Conservation (phyloP, 2,113 vertebrate species). For the Vicugna pacos region DNA sequence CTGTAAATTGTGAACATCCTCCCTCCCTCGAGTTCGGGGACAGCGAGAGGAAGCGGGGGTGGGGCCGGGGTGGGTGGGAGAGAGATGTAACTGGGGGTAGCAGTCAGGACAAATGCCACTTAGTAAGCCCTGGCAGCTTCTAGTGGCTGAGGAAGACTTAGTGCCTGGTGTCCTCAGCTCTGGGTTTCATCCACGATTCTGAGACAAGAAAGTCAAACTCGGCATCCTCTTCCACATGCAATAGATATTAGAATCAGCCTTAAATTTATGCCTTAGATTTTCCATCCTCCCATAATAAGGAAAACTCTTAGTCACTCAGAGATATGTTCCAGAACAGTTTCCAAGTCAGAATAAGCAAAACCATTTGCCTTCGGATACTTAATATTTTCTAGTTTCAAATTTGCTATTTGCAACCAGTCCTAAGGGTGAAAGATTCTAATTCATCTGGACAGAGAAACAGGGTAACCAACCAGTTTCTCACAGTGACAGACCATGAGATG, state of each 20-base stretch:
- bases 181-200: slow-evolving; percentile 38
- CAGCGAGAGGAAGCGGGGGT: not conserved
- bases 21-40: not conserved
- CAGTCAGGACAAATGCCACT: not conserved
- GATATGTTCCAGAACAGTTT: slow-evolving; percentile 37
- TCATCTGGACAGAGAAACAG: not conserved
- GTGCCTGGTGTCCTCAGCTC: not conserved
- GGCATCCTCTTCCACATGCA: not conserved
- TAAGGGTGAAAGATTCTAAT: not conserved
- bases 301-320: slow-evolving; percentile 6
- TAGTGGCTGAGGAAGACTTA: not conserved
- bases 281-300: not conserved
- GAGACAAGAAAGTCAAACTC: slow-evolving; percentile 26
- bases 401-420: not conserved
- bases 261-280: slow-evolving; percentile 47
- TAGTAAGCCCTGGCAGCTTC: not conserved
- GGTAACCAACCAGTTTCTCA: not conserved
- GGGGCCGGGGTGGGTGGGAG: not conserved
- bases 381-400: slow-evolving; percentile 18
- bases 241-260: not conserved
- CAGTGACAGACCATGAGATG: not conserved
- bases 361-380: slow-evolving; percentile 28
- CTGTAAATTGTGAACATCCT: not conserved
- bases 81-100: not conserved
- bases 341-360: slow-evolving; percentile 60